Base-by-base conservation (phyloP, 2,888 invertebrate species). In the Parascotia fuliginaria region DNA sequence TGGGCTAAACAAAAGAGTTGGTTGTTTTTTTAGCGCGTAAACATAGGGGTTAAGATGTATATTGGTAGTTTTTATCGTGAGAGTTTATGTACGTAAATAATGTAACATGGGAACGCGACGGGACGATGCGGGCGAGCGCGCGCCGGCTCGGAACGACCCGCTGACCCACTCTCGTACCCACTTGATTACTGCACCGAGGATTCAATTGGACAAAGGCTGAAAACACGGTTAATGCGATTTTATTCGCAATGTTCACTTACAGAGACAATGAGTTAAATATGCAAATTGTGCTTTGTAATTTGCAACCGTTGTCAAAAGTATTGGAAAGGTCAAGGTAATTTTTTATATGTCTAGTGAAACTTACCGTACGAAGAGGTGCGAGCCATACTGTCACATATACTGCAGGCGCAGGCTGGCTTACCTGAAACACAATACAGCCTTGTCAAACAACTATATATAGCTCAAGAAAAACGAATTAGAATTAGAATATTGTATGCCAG, bases 171-270 rank as follows among this genome's bases (percentile, higher is more conserved):
- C 75, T 68, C 68, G 61, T 65, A 65, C 73, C 73, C 77, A 80
- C 79, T 85, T 83, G 81, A 85, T 87, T 85, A 81, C 82, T 81
- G 82, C 80, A 79, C 75, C 71, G 77, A 75, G 80, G 66, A 84
- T 83, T 84, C 83, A 84, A 87, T 86, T 85, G 86, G 77, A 86
- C 85, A 83, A 86, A 86, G 73, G 75, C 75, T 81, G 78, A 78
- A 82, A 85, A 87, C 81, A 81, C 76, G 81, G 81, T 77, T 87
- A 85, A 84, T 80, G 65, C 71, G 73, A 83, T 85, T 85, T 85
- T 73, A 73, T 73, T 76, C 72, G 75, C 70, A 74, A 70, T 72
- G 62, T 70, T 67, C 65, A 65, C 68, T 65, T 73, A 70, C 61
- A 43, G 57, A 58, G 55, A 53, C 42, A 51, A 42, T 53, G 42